A percentile compares a stretch with the other conserved stretches of the same genome.
Conservation (phyloP, 2,888 invertebrate genomes). For the Diarsia mendica region DNA sequence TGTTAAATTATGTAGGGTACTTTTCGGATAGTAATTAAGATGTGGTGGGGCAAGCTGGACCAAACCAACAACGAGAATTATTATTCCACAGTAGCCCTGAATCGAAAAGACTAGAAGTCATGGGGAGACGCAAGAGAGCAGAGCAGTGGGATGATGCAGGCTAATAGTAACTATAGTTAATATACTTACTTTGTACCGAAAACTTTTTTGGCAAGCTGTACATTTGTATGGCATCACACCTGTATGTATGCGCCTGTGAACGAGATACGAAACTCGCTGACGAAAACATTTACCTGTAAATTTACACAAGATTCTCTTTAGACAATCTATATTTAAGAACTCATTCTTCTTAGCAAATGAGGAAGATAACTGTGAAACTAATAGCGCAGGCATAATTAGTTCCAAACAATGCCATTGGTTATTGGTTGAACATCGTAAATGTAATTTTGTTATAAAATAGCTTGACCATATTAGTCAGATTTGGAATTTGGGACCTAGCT, state of each 20-base stretch:
- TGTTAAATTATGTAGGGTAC: not conserved
- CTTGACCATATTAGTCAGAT: not conserved
- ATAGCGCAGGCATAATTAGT: not conserved
- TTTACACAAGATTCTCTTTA: slow-evolving; percentile 10
- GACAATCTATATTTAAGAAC: not conserved
- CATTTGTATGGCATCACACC: slow-evolving; percentile 97
- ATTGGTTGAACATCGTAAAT: not conserved
- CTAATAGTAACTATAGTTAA: not conserved
- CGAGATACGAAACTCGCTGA: slow-evolving; percentile 95
- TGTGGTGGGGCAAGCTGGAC: not conserved
- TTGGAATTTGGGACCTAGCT: not conserved
- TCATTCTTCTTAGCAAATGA: not conserved
- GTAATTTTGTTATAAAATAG: not conserved
- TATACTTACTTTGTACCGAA: slow-evolving; percentile 93
- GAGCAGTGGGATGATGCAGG: not conserved
- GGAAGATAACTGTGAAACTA: not conserved
- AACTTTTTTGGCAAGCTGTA: slow-evolving; percentile 94
- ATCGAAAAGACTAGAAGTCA: not conserved
- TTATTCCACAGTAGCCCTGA: not conserved
- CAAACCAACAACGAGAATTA: not conserved
- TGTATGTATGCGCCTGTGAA: slow-evolving; percentile 95
- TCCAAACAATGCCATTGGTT: not conserved
- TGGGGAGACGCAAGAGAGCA: not conserved
- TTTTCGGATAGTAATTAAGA: not conserved
- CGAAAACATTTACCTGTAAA: slow-evolving; percentile 95